Base-by-base conservation (phyloP, 1,140 invertebrate genomes). In the Drosophila kanapiae region DNA sequence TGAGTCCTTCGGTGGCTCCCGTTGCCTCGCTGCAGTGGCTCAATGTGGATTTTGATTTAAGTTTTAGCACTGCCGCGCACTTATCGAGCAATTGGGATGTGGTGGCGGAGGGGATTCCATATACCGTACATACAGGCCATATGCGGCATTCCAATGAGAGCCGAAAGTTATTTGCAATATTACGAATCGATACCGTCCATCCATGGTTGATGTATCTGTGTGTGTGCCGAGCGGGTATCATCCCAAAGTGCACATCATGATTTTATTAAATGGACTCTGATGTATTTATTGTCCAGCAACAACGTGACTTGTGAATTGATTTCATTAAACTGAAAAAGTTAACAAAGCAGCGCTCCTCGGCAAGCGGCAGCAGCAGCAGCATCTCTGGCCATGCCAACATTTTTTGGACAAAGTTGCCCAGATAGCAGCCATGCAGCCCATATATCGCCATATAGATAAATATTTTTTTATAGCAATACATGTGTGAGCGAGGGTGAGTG, bases 231-330 rank as follows among this genome's bases (percentile, higher is more conserved):
- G 35, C 13, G 72, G 65, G 62, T 80, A 91, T 86, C 64, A 91
- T 80, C 78, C 80, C 75, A 85, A 92, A 90, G 86, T 90, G 86
- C 86, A 91, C 86, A 86, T 92, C 91, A 92, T 92, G 91, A 92
- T 92, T 92, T 92, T 92, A 92, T 92, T 92, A 92, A 92, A 92
- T 92, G 86, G 91, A 91, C 91, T 92, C 91, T 92, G 91, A 92
- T 92, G 82, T 92, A 92, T 92, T 92, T 92, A 92, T 92, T 92
- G 91, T 92, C 82, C 91, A 80, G 91, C 87, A 85, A 85, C 91
- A 91, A 92, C 91, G 91, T 92, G 91, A 92, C 91, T 92, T 92
- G 91, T 92, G 80, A 92, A 92, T 92, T 92, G 91, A 92, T 92
- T 92, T 92, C 91, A 92, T 92, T 92, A 90, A 90, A 92, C 85